Evolutionary conservation across 2,888 invertebrate genomes (phyloP).

Genomic region (Melinaea marsaeus): DNA sequence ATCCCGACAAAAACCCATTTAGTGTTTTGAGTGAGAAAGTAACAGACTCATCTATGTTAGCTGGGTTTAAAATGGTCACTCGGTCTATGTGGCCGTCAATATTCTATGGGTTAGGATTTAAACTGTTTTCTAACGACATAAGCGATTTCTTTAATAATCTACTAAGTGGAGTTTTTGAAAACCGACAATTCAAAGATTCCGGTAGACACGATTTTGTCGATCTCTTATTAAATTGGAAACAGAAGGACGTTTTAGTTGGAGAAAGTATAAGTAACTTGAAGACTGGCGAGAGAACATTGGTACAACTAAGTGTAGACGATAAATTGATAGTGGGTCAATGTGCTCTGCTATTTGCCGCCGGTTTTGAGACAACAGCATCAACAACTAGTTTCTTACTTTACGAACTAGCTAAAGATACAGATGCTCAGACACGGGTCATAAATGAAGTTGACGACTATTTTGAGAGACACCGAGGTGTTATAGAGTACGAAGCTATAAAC

Average conservation of each 20-base stretch:
- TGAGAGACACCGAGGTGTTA: slow-evolving; percentile 27
- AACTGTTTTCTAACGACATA: slow-evolving; percentile 36
- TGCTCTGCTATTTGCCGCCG: slow-evolving; percentile 63
- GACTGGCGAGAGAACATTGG: slow-evolving; percentile 33
- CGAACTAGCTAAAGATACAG: slow-evolving; percentile 45
- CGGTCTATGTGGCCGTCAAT: slow-evolving; percentile 48
- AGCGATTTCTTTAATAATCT: slow-evolving; percentile 42
- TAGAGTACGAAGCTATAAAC: slow-evolving; percentile 43
- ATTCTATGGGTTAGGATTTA: slow-evolving; percentile 48
- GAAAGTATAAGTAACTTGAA: slow-evolving; percentile 46
- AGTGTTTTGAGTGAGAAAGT: slow-evolving; percentile 39
- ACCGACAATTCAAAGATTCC: slow-evolving; percentile 39
- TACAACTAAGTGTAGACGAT: slow-evolving; percentile 47
- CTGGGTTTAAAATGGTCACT: slow-evolving; percentile 38
- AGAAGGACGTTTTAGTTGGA: slow-evolving; percentile 42
- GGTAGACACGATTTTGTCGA: slow-evolving; percentile 50
- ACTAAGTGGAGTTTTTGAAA: slow-evolving; percentile 40
- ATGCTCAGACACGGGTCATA: slow-evolving; percentile 36
- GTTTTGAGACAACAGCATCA: slow-evolving; percentile 49
- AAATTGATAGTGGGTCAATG: slow-evolving; percentile 73
- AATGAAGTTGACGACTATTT: slow-evolving; percentile 45
- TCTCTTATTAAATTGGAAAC: slow-evolving; percentile 41
- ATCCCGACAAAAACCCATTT: slow-evolving; percentile 43
- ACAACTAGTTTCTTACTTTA: slow-evolving; percentile 41
- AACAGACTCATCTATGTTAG: slow-evolving; percentile 35